These are phyloP conservation scores for Poeciliopsis prolifica DNA, from an alignment of 2,113 vertebrate species.

Conservation along the genomic window DNA sequence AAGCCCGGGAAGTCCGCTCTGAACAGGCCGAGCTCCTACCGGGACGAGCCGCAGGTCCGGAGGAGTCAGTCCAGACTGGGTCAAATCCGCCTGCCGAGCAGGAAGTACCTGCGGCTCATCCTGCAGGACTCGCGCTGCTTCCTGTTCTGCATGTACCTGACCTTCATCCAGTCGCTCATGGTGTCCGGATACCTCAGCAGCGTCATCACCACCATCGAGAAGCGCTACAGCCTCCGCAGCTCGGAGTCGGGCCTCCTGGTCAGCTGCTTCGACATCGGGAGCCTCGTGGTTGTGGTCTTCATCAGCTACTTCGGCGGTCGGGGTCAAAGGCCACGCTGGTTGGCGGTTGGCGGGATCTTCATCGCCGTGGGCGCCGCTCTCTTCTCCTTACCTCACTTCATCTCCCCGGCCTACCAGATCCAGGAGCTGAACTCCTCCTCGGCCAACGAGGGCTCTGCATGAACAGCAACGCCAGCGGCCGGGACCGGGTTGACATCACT, in stretches of 20 bases:
- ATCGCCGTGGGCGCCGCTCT: constrained; percentile 92
- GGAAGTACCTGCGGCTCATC: constrained; percentile 78
- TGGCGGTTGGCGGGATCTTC: constrained; percentile 91
- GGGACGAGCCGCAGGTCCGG: constrained; percentile 49
- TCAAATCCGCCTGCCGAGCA: constrained; percentile 71
- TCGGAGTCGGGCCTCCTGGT: constrained; percentile 96
- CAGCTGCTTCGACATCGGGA: constrained; percentile 98
- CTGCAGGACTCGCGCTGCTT: constrained; percentile 91
- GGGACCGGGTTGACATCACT: constrained; percentile 75
- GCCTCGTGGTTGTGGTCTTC: constrained; percentile 95
- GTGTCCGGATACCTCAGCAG: constrained; percentile 99
- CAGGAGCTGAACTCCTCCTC: constrained; percentile 89
- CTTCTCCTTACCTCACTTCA: constrained; percentile 97
- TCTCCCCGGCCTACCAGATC: constrained; percentile 95
- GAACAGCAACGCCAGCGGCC: constrained; percentile 80
- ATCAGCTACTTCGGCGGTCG: constrained; percentile 98
- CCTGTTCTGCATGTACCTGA: constrained; percentile 81
- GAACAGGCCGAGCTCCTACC: constrained; percentile 70
- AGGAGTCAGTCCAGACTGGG: constrained; percentile 68
- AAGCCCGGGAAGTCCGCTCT: constrained; percentile 71
- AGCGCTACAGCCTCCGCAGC: constrained; percentile 94
- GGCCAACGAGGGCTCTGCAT: constrained; percentile 88
- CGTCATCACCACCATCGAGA: constrained; percentile 98
- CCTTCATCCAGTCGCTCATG: constrained; percentile 92
- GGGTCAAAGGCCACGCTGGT: constrained; percentile 92